phyloP scores from a whole-genome alignment of 2,888 invertebrate species.

The Cryptus armator region DNA sequence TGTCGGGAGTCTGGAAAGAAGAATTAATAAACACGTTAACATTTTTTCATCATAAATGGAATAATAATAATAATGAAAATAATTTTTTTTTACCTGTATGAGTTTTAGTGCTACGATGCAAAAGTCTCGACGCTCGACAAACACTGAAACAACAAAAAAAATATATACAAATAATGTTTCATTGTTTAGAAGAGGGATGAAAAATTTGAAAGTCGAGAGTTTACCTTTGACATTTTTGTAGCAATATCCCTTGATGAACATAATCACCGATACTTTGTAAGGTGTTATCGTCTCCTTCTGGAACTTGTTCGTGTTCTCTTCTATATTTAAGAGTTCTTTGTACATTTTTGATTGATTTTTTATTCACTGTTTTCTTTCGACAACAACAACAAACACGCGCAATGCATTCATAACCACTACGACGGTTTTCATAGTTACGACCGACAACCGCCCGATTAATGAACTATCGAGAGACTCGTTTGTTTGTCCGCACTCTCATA shows the following conservation, averaged over 20 bases:
- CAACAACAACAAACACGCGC: slow-evolving; percentile 3
- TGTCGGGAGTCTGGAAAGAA: slow-evolving; percentile 90
- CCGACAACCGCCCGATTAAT: background rate
- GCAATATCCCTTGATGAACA: slow-evolving; percentile 92
- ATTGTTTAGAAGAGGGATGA: slow-evolving; percentile 21
- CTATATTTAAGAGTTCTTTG: slow-evolving; percentile 82
- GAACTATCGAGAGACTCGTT: background rate
- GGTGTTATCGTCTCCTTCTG: slow-evolving; percentile 90
- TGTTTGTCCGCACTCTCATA: background rate
- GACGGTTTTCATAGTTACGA: slow-evolving; percentile 30
- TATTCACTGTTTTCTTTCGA: background rate
- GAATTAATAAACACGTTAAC: slow-evolving; percentile 18
- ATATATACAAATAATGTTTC: slow-evolving; percentile 19
- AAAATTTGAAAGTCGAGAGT: slow-evolving; percentile 34
- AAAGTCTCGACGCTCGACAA: slow-evolving; percentile 89
- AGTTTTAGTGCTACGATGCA: slow-evolving; percentile 93
- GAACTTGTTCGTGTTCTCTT: slow-evolving; percentile 80
- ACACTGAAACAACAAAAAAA: slow-evolving; percentile 85
- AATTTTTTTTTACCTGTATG: slow-evolving; percentile 88
- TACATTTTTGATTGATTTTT: slow-evolving; percentile 76
- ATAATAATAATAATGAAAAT: slow-evolving; percentile 5
- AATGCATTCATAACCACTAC: slow-evolving; percentile 34
- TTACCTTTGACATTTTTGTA: slow-evolving; percentile 87
- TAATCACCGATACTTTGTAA: slow-evolving; percentile 92
- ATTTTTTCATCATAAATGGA: background rate